Evolutionary conservation across 2,888 invertebrate species (phyloP).

Genomic region (Ceraclea dissimilis): DNA sequence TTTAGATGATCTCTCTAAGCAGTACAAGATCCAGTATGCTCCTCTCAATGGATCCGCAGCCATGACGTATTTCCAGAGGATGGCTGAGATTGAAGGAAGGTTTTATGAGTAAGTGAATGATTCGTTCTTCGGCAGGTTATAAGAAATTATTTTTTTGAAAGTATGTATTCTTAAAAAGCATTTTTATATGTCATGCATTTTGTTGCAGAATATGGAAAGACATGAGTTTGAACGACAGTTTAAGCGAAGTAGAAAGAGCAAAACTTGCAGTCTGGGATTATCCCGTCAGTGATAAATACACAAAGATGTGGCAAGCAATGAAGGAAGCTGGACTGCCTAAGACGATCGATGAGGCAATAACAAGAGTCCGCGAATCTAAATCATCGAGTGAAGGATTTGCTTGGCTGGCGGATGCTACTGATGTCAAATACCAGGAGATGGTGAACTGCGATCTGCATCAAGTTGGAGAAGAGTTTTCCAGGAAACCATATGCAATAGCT

Average conservation of each 20-base stretch:
- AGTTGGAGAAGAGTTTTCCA: conserved; percentile 94
- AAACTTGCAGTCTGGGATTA: conserved; percentile 98
- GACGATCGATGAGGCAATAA: conserved; percentile 70
- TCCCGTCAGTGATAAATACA: conserved; percentile 96
- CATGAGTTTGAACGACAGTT: conserved; percentile 90
- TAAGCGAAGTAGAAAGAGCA: conserved; percentile 82
- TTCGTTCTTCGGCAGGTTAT: not conserved
- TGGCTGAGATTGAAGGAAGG: conserved; percentile 89
- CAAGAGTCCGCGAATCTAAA: conserved; percentile 58
- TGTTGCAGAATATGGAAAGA: conserved; percentile 88
- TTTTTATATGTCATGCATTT: too few relatives aligned
- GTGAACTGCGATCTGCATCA: conserved; percentile 84
- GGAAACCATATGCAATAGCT: conserved; percentile 95
- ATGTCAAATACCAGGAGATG: conserved; percentile 70
- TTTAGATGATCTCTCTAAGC: conserved; percentile 88
- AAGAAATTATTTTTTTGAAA: too few relatives aligned
- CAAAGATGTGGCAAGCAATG: conserved; percentile 99
- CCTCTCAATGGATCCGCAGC: conserved; percentile 82
- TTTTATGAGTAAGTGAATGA: conserved; percentile 94
- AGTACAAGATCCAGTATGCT: conserved; percentile 94
- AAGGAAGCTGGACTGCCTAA: conserved; percentile 72
- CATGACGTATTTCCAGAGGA: conserved; percentile 90
- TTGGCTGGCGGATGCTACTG: conserved; percentile 90
- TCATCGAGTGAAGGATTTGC: conserved; percentile 82
- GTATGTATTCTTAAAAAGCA: too few relatives aligned